Evolutionary conservation across 2,888 invertebrate genomes (phyloP).

Genomic region (Lamellibrachia satsuma): DNA sequence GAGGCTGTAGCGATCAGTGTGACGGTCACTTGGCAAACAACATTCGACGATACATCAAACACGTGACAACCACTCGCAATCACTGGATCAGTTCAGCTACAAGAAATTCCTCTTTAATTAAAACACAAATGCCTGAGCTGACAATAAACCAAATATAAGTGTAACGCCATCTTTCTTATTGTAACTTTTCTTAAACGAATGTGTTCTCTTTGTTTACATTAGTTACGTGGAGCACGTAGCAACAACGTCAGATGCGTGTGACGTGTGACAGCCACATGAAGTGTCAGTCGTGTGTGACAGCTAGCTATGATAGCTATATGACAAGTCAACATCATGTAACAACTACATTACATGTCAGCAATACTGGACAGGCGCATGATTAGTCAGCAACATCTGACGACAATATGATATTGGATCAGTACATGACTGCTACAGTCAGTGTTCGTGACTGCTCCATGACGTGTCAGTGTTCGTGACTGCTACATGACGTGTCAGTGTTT

Average conservation of each 20-base stretch:
- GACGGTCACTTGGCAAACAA: background rate
- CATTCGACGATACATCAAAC: background rate
- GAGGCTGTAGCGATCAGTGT: too few relatives aligned
- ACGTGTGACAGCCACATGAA: background rate
- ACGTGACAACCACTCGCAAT: background rate
- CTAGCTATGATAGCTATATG: background rate
- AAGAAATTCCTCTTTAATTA: background rate
- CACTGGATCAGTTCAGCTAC: background rate
- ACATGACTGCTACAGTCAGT: background rate
- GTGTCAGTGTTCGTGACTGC: background rate
- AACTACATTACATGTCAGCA: background rate
- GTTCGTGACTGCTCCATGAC: background rate
- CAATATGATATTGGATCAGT: background rate
- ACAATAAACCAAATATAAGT: background rate
- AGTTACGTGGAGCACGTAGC: background rate
- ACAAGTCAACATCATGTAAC: background rate
- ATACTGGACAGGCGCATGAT: background rate
- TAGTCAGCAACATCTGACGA: background rate
- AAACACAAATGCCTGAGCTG: background rate
- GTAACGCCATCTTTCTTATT: background rate
- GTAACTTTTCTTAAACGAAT: background rate
- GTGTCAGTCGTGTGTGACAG: background rate
- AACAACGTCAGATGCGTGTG: background rate
- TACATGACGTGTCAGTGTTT: background rate
- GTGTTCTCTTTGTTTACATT: background rate